Base-by-base conservation (phyloP, 2,888 invertebrate genomes). In the Pachydiplax longipennis region DNA sequence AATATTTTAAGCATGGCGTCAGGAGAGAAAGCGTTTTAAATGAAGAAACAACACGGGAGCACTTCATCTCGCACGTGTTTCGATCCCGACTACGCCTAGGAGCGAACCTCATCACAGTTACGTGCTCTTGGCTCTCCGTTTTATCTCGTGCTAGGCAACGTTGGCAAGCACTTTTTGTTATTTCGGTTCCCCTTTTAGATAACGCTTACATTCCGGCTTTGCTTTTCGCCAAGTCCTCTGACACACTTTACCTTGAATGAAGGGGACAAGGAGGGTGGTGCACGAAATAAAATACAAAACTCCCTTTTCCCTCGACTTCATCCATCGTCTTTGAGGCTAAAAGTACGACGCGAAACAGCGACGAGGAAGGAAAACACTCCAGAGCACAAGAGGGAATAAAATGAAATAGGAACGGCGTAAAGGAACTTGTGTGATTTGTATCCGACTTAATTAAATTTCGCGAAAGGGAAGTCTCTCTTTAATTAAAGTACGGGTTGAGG, bases 371-470 rank as follows among this genome's bases (percentile, higher is more conserved):
- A n/a, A 18, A 83, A 31, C 73, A 73, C 73, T 25, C 73, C 31
- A 25, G 35, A 13, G 31, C 22, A n/a, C 82, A 31, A 25, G 82
- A 13, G 53, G 18, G 83, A 58, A 48, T 12, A 35, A 25, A 58
- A 58, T 40, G 58, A 48, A 18, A 61, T 5, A 58, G 58, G 25
- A 58, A 40, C 10, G 44, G 18, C 25, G 25, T 82, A 82, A 82
- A 82, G 82, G 25, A 48, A 25, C 13, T 40, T 12, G 35, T 4
- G 87, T 87, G 87, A 87, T 87, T 87, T 87, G 87, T 87, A 61
- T 31, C 87, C 61, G 37, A 37, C 35, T 61, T 87, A 87, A 87
- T 87, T 87, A 87, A 65, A 87, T 87, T 87, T 87, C 61, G 61
- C 44, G 31, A 18, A 22, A 83, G 53, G 53, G 58, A 15, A 35